phyloP scores from a whole-genome alignment of 2,113 vertebrate genomes.

The Scomber japonicus region DNA sequence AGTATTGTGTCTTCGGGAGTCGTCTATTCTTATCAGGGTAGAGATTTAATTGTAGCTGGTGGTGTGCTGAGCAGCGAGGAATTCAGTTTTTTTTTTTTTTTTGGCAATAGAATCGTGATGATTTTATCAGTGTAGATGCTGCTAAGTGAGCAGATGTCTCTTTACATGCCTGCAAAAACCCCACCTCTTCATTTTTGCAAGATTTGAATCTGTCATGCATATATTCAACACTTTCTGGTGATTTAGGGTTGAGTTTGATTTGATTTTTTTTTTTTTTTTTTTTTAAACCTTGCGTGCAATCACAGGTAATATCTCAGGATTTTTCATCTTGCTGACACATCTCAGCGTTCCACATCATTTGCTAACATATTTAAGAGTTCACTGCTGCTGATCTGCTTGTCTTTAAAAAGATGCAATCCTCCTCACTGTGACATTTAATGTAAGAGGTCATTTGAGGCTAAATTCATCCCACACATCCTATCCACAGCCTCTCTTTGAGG shows the following conservation, averaged over 20 bases:
- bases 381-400: background rate
- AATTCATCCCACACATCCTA: background rate
- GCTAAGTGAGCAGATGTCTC: constrained; percentile 4
- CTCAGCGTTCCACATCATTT: background rate
- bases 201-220: background rate
- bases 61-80: background rate
- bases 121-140: constrained; percentile 12
- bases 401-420: background rate
- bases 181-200: background rate
- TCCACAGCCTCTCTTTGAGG: background rate
- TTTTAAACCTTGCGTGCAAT: background rate
- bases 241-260: background rate
- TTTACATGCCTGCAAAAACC: background rate
- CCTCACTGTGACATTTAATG: background rate
- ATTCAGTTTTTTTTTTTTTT: background rate
- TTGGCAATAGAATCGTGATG: background rate
- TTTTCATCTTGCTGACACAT: background rate
- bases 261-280: background rate
- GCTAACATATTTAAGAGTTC: background rate
- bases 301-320: background rate
- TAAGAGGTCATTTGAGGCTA: background rate
- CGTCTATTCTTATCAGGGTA: background rate
- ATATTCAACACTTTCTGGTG: background rate
- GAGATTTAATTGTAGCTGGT: background rate
- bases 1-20: background rate